Base-by-base conservation (phyloP, 1,140 invertebrate species). In the Metopolophium dirhodum region DNA sequence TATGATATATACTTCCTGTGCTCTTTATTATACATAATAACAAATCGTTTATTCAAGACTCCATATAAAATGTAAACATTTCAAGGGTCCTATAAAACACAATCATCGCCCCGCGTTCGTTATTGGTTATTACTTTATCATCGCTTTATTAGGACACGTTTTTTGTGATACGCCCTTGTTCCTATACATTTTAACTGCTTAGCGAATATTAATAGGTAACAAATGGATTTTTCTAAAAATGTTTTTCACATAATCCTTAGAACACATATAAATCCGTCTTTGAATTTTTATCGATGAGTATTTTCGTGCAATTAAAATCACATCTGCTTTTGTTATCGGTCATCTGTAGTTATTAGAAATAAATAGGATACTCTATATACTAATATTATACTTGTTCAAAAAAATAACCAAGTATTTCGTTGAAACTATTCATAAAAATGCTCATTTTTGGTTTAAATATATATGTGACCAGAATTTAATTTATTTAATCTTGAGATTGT, bases 161-260 rank as follows among this genome's bases (percentile, higher is more conserved):
- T 89, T 89, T 30, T 89, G 57, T 37, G 7, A 54, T 47, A 89
- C 23, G 2, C 22, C 4, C 57, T 89, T 26, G 2, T 54, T 41
- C 35, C 20, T 57, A 11, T 51, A 51, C 2, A 23, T 51, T 88
- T 51, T 23, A 88, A 88, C 9, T 3, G 11, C n/a, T 37, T 22
- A 23, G 49, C 54, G n/a, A 51, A 35, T 88, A n/a, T n/a, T 77
- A 57, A 87, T 49, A 49, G 20, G 14, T 77, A 77, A n/a, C n/a
- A 77, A 77, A 77, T n/a, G 61, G 61, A n/a, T n/a, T 68, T 61
- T 68, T 68, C 61, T 35, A 77, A 77, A 77, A 83, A 83, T 83
- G 82, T 37, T 83, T 83, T 83, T 77, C 37, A 83, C 82, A 37
- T 83, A 37, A 83, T 83, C 35, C 23, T 77, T 77, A 77, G 4